Conservation (phyloP, 2,888 invertebrate species). For the Nysson spinosus region DNA sequence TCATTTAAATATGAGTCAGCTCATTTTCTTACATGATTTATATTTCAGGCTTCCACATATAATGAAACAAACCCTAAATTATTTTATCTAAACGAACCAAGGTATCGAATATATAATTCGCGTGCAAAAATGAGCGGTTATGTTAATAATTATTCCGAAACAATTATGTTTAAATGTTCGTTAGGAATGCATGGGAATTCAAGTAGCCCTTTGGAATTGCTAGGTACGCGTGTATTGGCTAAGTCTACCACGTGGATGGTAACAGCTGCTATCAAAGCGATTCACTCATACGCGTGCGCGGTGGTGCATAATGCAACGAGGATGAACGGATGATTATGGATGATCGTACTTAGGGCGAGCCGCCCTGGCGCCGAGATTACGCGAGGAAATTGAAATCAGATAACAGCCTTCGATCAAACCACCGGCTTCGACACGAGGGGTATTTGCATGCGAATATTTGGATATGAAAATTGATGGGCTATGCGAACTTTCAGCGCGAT, state of each 20-base stretch:
- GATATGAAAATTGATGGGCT: conserved; percentile 24
- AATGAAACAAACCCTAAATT: no score
- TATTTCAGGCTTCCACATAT: no score
- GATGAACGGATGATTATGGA: conserved; percentile 50
- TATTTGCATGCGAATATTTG: conserved; percentile 42
- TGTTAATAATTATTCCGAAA: no score
- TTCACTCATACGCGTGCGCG: conserved; percentile 19
- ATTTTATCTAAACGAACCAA: no score
- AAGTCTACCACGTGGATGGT: conserved; percentile 13
- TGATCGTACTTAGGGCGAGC: conserved; percentile 56
- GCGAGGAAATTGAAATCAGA: conserved; percentile 70
- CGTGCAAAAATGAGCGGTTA: no score
- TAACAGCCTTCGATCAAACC: conserved; percentile 56
- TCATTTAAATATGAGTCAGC: no score
- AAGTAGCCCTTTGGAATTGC: conserved; percentile 7
- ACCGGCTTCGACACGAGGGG: conserved; percentile 6
- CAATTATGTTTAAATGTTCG: no score
- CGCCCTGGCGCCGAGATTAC: conserved; percentile 61
- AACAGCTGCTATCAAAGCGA: conserved; percentile 24
- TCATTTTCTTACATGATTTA: no score
- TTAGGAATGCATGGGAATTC: no score
- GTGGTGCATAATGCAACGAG: conserved; percentile 41
- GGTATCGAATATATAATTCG: no score
- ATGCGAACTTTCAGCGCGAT: not conserved
- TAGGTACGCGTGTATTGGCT: conserved; percentile 7